Conservation (phyloP, 2,888 invertebrate species). For the Drosophila paranaensis region DNA sequence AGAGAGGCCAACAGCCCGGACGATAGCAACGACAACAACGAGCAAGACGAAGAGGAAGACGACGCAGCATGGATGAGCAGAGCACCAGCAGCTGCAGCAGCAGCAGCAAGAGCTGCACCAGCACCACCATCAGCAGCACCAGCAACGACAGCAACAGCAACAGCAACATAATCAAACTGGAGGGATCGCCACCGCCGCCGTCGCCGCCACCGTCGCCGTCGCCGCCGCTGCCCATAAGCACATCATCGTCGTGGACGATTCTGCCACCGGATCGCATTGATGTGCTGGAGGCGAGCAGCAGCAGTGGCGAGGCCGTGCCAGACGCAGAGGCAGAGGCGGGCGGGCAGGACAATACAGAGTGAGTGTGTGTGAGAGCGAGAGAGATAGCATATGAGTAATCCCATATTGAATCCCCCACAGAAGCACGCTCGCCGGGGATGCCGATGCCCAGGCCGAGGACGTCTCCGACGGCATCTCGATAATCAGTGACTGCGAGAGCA, state of each 20-base stretch:
- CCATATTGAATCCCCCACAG: conserved; percentile 13
- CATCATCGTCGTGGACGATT: conserved; percentile 82
- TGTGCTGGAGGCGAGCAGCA: conserved; percentile 22
- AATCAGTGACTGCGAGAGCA: conserved; percentile 84
- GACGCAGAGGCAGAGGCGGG: not conserved
- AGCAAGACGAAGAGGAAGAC: not conserved
- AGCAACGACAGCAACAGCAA: conserved; percentile 16
- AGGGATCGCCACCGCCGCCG: no score
- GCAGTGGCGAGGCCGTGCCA: conserved; percentile 4
- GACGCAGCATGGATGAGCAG: conserved; percentile 11
- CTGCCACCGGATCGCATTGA: conserved; percentile 64
- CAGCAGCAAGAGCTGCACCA: conserved; percentile 14
- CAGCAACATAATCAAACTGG: not conserved
- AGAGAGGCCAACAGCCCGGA: conserved; percentile 29
- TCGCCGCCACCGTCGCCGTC: conserved; percentile 41
- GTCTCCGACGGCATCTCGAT: conserved; percentile 84
- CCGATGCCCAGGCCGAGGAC: conserved; percentile 72
- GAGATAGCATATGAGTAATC: not conserved
- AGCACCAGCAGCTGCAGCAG: conserved; percentile 20
- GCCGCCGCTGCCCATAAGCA: conserved; percentile 65
- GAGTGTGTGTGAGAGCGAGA: conserved; percentile 1
- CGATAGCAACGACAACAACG: not conserved
- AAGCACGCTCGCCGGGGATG: conserved; percentile 45
- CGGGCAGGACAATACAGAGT: conserved; percentile 58
- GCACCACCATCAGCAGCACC: conserved; percentile 16